A percentile compares a stretch with the other conserved stretches of the same genome.
These are phyloP conservation scores for Perognathus longimembris DNA, from an alignment of 2,113 vertebrate species.

Conservation along the genomic window DNA sequence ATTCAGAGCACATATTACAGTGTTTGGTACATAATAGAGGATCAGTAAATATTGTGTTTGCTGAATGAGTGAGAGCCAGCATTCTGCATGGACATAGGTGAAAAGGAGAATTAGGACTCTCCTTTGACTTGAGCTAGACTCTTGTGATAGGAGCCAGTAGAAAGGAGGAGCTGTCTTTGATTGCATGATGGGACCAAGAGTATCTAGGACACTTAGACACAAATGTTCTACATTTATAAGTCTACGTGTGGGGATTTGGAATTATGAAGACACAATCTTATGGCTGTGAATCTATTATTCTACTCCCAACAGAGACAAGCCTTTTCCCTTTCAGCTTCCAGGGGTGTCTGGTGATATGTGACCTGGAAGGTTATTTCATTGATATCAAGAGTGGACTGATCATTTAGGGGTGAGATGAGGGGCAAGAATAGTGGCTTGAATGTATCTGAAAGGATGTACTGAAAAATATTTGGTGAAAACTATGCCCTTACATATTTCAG, in stretches of 20 bases:
- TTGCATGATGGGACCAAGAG: background rate
- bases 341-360: slow-evolving; percentile 3
- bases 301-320: background rate
- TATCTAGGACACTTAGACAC: background rate
- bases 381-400: slow-evolving; percentile 44
- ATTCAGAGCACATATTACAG: background rate
- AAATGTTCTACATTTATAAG: background rate
- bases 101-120: background rate
- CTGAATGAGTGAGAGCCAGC: background rate
- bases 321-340: slow-evolving; percentile 48
- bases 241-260: background rate
- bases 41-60: background rate
- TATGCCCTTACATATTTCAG: background rate
- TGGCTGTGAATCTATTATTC: slow-evolving; percentile 43
- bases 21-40: background rate
- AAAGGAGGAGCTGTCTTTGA: background rate
- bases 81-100: background rate
- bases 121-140: background rate
- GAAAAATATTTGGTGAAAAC: background rate
- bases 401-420: slow-evolving; percentile 47
- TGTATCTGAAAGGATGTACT: background rate
- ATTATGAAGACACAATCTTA: background rate
- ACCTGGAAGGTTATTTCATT: slow-evolving; percentile 48
- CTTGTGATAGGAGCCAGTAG: background rate
- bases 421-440: slow-evolving; percentile 7